phyloP scores from a whole-genome alignment of 2,797 vertebrate genomes.

The Sarcoramphus papa region DNA sequence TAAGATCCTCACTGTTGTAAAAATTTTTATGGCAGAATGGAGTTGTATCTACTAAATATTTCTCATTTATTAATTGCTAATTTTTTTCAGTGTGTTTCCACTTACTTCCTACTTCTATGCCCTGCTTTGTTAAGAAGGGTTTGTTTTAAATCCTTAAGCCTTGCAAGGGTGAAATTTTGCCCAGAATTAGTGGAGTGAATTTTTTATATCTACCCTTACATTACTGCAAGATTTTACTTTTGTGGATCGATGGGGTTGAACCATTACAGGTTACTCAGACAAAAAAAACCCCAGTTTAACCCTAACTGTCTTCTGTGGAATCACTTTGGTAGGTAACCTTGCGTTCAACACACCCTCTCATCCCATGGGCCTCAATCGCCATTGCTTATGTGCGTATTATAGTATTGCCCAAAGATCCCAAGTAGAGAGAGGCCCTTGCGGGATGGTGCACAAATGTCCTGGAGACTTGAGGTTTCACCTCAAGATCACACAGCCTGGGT shows the following conservation, averaged over 20 bases:
- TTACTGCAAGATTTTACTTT: neutral
- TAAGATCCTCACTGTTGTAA: neutral
- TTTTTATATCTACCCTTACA: neutral
- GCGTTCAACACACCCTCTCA: neutral
- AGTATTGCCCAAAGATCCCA: neutral
- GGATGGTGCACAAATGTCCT: neutral
- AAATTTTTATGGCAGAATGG: neutral
- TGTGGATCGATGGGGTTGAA: neutral
- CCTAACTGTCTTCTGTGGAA: neutral
- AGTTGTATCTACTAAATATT: neutral
- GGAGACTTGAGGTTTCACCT: neutral
- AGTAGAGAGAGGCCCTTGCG: accelerated
- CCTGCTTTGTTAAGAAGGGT: neutral
- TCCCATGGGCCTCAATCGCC: accelerated
- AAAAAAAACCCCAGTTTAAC: neutral
- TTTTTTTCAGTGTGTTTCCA: neutral
- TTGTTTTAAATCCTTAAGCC: neutral
- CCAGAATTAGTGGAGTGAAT: neutral
- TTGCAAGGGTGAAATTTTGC: neutral
- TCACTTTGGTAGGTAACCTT: neutral
- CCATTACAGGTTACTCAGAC: neutral
- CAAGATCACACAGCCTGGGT: neutral
- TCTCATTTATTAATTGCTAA: neutral
- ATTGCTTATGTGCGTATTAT: accelerated
- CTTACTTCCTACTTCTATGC: neutral